These are phyloP conservation scores for Nebria ingens DNA, from an alignment of 1,140 invertebrate genomes.

Conservation along the genomic window DNA sequence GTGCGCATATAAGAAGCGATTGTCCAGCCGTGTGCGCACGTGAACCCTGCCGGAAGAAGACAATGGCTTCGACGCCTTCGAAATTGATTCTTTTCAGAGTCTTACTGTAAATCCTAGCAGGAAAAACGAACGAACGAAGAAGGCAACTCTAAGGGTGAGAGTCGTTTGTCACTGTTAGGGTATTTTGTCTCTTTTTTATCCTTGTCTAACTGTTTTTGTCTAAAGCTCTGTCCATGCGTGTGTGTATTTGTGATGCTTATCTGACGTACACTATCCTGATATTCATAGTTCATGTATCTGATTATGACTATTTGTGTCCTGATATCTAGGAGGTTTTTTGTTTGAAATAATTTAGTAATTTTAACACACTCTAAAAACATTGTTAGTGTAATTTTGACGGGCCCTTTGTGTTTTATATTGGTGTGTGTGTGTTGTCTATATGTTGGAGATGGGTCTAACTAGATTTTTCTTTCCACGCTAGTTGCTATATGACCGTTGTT, in stretches of 20 bases:
- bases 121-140: conserved; percentile 14
- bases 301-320: too few species aligned
- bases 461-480: background rate
- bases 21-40: background rate
- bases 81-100: conserved; percentile 20
- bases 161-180: conserved; percentile 18
- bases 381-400: too few species aligned
- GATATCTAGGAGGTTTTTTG: too few species aligned
- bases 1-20: background rate
- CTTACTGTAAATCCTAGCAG: conserved; percentile 17
- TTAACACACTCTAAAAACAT: too few species aligned
- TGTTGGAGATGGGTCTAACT: background rate
- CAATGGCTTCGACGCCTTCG: conserved; percentile 17
- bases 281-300: too few species aligned
- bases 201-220: too few species aligned
- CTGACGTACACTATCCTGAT: too few species aligned
- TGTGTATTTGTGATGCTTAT: too few species aligned
- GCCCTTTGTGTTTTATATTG: too few species aligned
- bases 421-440: too few species aligned
- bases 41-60: background rate
- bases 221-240: too few species aligned
- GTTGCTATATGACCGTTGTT: background rate
- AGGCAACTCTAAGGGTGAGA: conserved; percentile 13
- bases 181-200: conserved; percentile 7
- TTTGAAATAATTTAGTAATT: too few species aligned